A percentile compares a stretch with the other conserved stretches of the same genome.
Evolutionary conservation across 2,113 vertebrate genomes (phyloP).

Genomic region (Odocoileus hemionus): DNA sequence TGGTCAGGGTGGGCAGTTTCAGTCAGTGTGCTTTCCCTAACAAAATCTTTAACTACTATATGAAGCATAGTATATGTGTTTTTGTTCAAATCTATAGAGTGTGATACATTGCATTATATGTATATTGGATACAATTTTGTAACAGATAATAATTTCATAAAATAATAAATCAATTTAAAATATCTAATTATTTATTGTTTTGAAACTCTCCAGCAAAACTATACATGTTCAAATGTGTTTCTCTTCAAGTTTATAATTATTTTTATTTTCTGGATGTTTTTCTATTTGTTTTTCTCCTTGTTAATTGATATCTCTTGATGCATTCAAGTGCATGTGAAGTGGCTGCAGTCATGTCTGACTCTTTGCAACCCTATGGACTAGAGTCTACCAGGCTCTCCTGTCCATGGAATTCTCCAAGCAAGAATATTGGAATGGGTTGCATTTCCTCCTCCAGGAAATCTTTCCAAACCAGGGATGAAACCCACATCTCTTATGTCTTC

Average conservation of each 20-base stretch:
- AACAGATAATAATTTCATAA: background rate
- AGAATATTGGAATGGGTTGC: background rate
- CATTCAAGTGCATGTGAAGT: background rate
- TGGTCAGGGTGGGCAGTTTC: rapidly evolving
- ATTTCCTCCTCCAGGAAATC: background rate
- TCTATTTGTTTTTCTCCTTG: background rate
- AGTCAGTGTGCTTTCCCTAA: background rate
- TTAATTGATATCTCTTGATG: background rate
- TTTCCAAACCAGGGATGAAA: background rate
- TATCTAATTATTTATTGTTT: background rate
- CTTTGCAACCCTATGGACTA: background rate
- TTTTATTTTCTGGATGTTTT: background rate
- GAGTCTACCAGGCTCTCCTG: background rate
- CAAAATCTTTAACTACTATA: background rate
- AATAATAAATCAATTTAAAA: background rate
- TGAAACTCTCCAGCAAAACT: no score
- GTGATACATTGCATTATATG: background rate
- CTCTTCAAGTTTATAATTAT: background rate
- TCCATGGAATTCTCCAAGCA: background rate
- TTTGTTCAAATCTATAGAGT: background rate
- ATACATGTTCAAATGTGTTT: background rate
- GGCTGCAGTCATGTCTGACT: background rate
- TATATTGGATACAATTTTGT: background rate
- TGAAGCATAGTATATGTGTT: background rate
- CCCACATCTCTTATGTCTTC: background rate